These are phyloP conservation scores for Acleris emargana DNA, from an alignment of 2,888 invertebrate genomes.

Conservation along the genomic window DNA sequence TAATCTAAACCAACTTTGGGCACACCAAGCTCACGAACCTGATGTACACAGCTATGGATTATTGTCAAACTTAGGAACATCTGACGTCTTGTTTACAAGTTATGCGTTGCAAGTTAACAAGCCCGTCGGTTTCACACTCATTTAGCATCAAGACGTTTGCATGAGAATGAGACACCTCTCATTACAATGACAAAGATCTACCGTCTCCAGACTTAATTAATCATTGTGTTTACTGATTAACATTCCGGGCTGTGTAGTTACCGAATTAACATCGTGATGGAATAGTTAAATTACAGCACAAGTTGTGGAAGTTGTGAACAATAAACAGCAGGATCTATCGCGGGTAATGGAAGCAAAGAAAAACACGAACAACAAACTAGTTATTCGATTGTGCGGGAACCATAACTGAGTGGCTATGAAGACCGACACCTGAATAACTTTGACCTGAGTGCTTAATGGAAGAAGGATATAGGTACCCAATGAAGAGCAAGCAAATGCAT, in stretches of 20 bases:
- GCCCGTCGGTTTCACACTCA: conserved; percentile 20
- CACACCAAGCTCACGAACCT: background rate
- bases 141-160: conserved; percentile 37
- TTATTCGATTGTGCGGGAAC: conserved; percentile 26
- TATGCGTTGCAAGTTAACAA: conserved; percentile 24
- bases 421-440: conserved; percentile 25
- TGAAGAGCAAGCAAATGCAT: too few species aligned
- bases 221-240: conserved; percentile 42
- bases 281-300: conserved; percentile 38
- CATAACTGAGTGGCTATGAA: conserved; percentile 27
- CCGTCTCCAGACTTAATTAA: conserved; percentile 41
- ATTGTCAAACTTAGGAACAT: conserved; percentile 25
- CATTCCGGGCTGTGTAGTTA: conserved; percentile 41
- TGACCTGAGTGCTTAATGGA: background rate
- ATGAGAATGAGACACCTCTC: conserved; percentile 40
- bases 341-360: conserved; percentile 24
- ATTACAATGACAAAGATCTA: conserved; percentile 43
- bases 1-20: background rate
- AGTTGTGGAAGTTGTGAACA: conserved; percentile 32
- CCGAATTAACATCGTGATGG: conserved; percentile 41
- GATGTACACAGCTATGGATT: conserved; percentile 14
- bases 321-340: conserved; percentile 28
- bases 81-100: conserved; percentile 24
- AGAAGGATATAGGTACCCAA: background rate
- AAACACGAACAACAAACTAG: conserved; percentile 27